Evolutionary conservation across 2,113 vertebrate genomes (phyloP).

Genomic region (Pao palembangensis): DNA sequence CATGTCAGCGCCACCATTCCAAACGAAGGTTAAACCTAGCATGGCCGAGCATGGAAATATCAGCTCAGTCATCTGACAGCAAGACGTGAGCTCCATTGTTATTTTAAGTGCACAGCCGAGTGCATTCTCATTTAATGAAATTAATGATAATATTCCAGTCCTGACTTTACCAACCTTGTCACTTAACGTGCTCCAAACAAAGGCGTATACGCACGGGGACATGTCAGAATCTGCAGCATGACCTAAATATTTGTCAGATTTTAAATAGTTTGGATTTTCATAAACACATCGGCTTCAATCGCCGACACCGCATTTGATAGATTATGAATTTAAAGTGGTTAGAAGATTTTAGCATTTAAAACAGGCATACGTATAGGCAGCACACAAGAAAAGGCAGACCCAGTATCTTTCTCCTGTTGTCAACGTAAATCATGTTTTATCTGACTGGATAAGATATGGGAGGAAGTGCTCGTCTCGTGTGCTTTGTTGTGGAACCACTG

Average conservation of each 20-base stretch:
- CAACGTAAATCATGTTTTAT: slow-evolving; percentile 32
- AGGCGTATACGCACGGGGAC: slow-evolving; percentile 15
- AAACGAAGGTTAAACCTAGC: slow-evolving; percentile 32
- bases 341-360: too few relatives aligned
- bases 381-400: too few relatives aligned
- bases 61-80: slow-evolving; percentile 47
- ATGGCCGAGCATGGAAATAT: slow-evolving; percentile 41
- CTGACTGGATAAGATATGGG: slow-evolving; percentile 47
- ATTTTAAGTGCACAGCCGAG: slow-evolving; percentile 47
- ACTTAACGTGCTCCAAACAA: slow-evolving; percentile 39
- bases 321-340: too few relatives aligned
- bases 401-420: neutral
- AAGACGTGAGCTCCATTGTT: slow-evolving; percentile 50
- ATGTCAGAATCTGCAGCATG: slow-evolving; percentile 40
- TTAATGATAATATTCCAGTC: neutral
- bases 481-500: slow-evolving; percentile 31
- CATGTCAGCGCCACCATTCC: slow-evolving; percentile 15
- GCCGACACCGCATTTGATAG: too few relatives aligned
- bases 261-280: slow-evolving; percentile 13
- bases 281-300: too few relatives aligned
- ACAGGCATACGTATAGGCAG: too few relatives aligned
- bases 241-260: slow-evolving; percentile 53
- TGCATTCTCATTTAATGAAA: neutral
- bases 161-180: slow-evolving; percentile 23
- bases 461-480: slow-evolving; percentile 19